Base-by-base conservation (phyloP, 2,888 invertebrate species). In the Plebejus melissa region DNA sequence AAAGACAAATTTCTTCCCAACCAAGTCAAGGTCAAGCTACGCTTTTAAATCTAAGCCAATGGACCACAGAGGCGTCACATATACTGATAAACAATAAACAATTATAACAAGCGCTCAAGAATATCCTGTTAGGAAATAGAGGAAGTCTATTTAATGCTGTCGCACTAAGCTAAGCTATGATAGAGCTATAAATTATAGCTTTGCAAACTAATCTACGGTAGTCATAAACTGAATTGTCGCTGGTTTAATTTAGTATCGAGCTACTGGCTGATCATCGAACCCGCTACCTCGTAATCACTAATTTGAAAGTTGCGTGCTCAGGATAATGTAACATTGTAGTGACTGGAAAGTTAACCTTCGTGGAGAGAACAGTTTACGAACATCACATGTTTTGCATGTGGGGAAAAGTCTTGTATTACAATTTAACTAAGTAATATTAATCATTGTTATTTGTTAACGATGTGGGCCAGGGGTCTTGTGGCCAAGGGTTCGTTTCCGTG, bases 321-420 rank as follows among this genome's bases (percentile, higher is more conserved):
- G 70, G 1, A 70, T n/a, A 70, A 70, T 70, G 46, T 70, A 70
- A 70, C 46, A 70, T 70, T 70, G 46, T 70, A 70, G n/a, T 38
- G 36, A 65, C 76, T 76, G 76, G 77, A 76, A 78, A 76, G 75
- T 58, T 76, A 72, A 76, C 75, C 75, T 9, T 60, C 5, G 7
- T 0, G 58, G 28, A 60, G 60, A 60, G 22, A 58, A 57, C n/a
- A 32, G 60, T 60, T 11, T 60, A 60, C 22, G 28, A 22, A 11
- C 28, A 11, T 60, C 28, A 60, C 11, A 3, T 11, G 11, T 60
- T 9, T 60, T 28, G 28, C 60, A 28, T 58, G 58, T 22, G 9
- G 6, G 11, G 22, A 22, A 28, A 60, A 4, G 22, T 58, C 54
- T 16, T 16, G 22, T 9, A 9, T 22, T 22, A 7, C 58, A 9